Evolutionary conservation across 1,140 invertebrate species (phyloP), one percentile per base, ranked within the genome.

Genomic region (Aphelenchoides fujianensis): DNA sequence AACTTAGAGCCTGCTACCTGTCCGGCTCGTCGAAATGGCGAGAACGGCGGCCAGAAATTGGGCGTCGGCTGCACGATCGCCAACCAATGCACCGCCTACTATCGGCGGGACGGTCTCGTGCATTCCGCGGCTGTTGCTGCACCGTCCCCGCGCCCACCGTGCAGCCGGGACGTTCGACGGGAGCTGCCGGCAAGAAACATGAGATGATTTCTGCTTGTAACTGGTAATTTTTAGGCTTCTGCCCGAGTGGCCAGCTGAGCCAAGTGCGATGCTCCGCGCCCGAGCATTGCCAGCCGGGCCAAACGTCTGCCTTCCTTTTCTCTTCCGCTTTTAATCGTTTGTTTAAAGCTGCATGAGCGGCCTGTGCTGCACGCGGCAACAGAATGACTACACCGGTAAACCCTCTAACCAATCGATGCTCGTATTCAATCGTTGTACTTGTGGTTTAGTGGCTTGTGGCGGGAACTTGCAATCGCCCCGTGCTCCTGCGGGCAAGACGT

Each of bases 331-430:
- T 23, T 48, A 48, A 48, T 48, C n/a, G 23, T 48, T 23, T 23
- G 41, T 23, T 48, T 48, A 16, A 48, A 48, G 59, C 2, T 66
- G 63, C 53, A 73, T 77, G 52, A 75, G 62, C 34, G 75, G 75
- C 32, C 68, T 77, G n/a, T 77, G 75, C 66, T 77, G 75, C 57
- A 77, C 71, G 71, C 70, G 23, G 59, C 53, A 12, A 70, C 67
- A 30, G 68, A 73, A 52, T 74, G 71, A 41, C 63, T 61, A 63
- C 2, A 63, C 31, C 30, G 36, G 59, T n/a, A 30, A 61, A 28
- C n/a, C 36, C 16, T 19, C 31, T 61, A 31, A 1, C 2, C n/a
- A 61, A 30, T 61, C 36, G n/a, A 52, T 19, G 36, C 1, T n/a
- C 16, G n/a, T 27, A 19, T 61, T 2, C n/a, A n/a, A n/a, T n/a